Evolutionary conservation across 2,888 invertebrate genomes (phyloP), one percentile per base, ranked within the genome.

Genomic region (Reticulitermes lucifugus): DNA sequence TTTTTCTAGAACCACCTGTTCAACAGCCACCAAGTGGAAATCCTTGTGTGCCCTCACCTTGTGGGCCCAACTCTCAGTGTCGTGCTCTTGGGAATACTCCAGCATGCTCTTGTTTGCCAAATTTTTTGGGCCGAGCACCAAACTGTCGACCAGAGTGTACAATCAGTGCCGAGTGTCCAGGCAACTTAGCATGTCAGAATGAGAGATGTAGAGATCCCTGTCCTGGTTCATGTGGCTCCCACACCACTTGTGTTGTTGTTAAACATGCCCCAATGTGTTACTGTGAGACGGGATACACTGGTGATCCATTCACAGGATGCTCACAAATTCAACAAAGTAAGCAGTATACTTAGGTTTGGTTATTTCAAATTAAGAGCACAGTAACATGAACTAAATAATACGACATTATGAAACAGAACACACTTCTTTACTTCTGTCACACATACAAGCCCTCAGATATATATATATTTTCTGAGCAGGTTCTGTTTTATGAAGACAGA

Each of bases 41-140:
- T 88, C 94, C 94, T 1, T 95, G 95, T 88, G 89, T 92, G 9
- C 94, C 94, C 71, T 93, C 93, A 4, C 95, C 95, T 0, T 95
- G 95, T 89, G 95, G 93, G 88, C 90, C 92, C 46, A 91, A 91
- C 88, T 90, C 91, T 0, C 89, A 90, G 82, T 92, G 92, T 86
- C 90, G 90, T 85, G 90, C 89, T 77, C 86, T 89, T 29, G 89
- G 89, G 70, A 83, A 87, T 88, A 35, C 86, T 86, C 81, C 87
- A 18, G 86, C 88, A 3, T 90, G 90, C 87, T 88, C 88, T 51
- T 90, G 90, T 83, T 88, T 89, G 46, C 88, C 88, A 5, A 89
- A 89, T 51, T 89, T 89, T 83, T 88, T 89, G 46, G 90, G 90
- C 87, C 84, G 89, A 88, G 86, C 88, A 88, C 87, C 87, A 7